Base-by-base conservation (phyloP, 2,797 vertebrate species). In the Brachymystax lenok region DNA sequence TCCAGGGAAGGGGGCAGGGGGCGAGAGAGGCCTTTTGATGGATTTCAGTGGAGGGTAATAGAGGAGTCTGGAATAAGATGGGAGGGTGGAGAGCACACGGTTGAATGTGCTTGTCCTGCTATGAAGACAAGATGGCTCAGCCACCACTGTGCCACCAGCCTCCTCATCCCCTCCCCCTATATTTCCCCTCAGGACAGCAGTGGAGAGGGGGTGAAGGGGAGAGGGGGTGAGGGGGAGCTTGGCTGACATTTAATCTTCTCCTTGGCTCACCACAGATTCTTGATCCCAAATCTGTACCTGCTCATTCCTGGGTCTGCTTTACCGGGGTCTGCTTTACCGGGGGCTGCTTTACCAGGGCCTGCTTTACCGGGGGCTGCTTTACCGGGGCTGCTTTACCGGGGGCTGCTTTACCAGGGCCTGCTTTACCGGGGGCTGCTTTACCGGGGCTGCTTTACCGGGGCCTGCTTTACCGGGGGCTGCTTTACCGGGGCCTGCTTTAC, bases 111-210 rank as follows among this genome's bases (percentile, higher is more conserved):
- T 92, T 88, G 91, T 92, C 92, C 92, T 88, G 90, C 91, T 92
- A 93, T 91, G 92, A 94, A 90, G 92, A 92, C 92, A 94, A 93
- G 92, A 90, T 92, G 91, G 91, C 91, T 90, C 88, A 91, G 87
- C 89, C 83, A 86, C 88, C 82, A 89, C 90, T 88, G 86, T 89
- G 90, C 90, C 87, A 86, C 81, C 28, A 74, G 80, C 81, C 83
- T 80, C 77, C 85, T 69, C 74, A 74, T 33, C 78, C 75, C 73
- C 80, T 74, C 86, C 80, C 40, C 85, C 71, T 74, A 77, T 79
- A 40, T 79, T 75, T 84, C 84, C 87, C 82, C 85, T 82, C 80
- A 86, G 75, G 90, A 88, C 85, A 88, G 80, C 78, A 90, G 86
- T 85, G 75, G 84, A 87, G 85, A 86, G 86, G 86, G 81, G 75